Percentiles rank a stretch among this genome's conserved stretches.
These are phyloP conservation scores for Laspeyria flexula DNA, from an alignment of 2,888 invertebrate species.

Conservation along the genomic window DNA sequence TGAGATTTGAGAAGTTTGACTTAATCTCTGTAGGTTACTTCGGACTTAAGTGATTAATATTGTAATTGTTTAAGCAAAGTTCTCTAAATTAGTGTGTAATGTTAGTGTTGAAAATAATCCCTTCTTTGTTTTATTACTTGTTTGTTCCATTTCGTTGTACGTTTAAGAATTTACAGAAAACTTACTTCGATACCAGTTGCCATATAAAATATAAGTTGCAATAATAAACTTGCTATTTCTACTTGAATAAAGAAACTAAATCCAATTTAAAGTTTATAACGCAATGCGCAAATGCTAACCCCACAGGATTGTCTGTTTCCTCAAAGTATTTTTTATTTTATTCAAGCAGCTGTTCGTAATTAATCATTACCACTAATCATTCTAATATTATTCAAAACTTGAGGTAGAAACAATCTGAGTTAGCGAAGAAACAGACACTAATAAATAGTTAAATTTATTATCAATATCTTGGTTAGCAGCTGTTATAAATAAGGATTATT, in stretches of 20 bases:
- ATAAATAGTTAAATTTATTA: background rate
- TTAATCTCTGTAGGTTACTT: conserved; percentile 7
- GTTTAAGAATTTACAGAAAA: background rate
- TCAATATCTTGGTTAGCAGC: conserved; percentile 2
- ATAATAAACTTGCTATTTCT: background rate
- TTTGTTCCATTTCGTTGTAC: background rate
- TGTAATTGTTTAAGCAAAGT: conserved; percentile 8
- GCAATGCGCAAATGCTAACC: background rate
- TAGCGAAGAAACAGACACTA: background rate
- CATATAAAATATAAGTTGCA: background rate
- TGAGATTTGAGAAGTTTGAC: conserved; percentile 6
- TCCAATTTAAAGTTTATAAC: background rate
- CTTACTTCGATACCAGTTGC: background rate
- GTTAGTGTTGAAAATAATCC: background rate
- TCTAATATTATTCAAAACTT: conserved; percentile 9
- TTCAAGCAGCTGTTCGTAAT: conserved; percentile 23
- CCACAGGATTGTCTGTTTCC: background rate
- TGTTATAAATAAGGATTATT: conserved; percentile 1
- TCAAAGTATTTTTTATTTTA: conserved; percentile 14
- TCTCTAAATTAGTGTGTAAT: background rate
- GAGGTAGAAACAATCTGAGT: conserved; percentile 27
- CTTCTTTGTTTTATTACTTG: conserved; percentile 11
- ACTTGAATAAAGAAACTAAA: background rate
- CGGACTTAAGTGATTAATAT: conserved; percentile 20
- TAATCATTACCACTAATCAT: conserved; percentile 39